Conservation (phyloP, 1,140 invertebrate species). For the Fopius arisanus region DNA sequence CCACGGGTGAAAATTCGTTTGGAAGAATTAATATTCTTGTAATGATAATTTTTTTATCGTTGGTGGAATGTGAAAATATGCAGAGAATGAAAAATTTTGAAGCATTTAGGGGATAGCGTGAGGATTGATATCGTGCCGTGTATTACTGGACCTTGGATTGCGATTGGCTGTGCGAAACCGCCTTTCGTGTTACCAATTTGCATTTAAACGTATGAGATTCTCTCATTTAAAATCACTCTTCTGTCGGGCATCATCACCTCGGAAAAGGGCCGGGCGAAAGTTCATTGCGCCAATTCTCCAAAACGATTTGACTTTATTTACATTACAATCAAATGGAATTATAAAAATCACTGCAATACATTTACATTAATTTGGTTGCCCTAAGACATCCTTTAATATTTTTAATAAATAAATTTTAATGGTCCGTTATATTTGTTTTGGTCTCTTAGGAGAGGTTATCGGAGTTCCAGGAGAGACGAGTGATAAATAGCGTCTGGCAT, state of each 20-base stretch:
- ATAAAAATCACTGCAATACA: too few relatives aligned
- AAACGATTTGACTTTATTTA: too few relatives aligned
- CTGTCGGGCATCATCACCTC: not conserved
- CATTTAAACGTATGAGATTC: not conserved
- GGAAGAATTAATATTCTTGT: too few relatives aligned
- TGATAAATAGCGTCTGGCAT: constrained; percentile 1
- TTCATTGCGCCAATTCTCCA: not conserved
- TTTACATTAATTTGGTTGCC: too few relatives aligned
- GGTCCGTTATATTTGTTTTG: not conserved
- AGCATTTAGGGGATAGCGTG: not conserved
- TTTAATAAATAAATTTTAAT: too few relatives aligned
- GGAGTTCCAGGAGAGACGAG: not conserved
- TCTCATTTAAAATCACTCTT: not conserved
- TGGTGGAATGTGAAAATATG: not conserved
- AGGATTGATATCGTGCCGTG: not conserved
- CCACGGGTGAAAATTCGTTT: too few relatives aligned
- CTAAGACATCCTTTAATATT: too few relatives aligned
- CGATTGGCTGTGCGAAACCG: not conserved
- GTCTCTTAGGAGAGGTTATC: not conserved
- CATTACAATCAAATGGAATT: too few relatives aligned
- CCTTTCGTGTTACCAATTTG: constrained; percentile 6
- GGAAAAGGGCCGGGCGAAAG: not conserved
- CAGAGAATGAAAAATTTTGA: not conserved
- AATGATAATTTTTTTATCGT: too few relatives aligned
- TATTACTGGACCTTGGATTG: not conserved